Evolutionary conservation across 2,888 invertebrate genomes (phyloP), one percentile per base, ranked within the genome.

Genomic region (Sarcophaga variegata): DNA sequence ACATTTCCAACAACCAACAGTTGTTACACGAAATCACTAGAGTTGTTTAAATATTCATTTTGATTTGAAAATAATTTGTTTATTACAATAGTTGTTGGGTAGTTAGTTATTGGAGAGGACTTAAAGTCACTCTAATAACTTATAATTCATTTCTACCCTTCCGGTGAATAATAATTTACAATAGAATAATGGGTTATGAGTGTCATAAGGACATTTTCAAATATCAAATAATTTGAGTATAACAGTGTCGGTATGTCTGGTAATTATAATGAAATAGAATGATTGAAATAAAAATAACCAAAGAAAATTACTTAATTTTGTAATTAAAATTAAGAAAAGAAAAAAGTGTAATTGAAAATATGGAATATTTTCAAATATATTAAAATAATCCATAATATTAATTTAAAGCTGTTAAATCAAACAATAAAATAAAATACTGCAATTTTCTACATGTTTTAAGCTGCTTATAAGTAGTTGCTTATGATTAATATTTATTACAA

Each of bases 101-200:
- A 63, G 74, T 22, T 64, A 54, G 54, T 54, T 66, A 12, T 14
- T 54, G 37, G 54, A 64, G 66, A 27, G 59, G 12, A 75, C 47
- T 67, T 60, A 37, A 60, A 54, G 25, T 37, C 66, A n/a, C 60
- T 20, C 6, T 62, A 20, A 64, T 70, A 14, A 54, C 12, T 59
- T 64, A 17, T 27, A 54, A 47, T 54, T 77, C 27, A 47, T 80
- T 2, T 59, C 47, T 80, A 72, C 72, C 20, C 47, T 80, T 2
- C 63, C 47, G 80, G 63, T 63, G 71, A 66, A 10, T 63, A 66
- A 6, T 81, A 78, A 72, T 86, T 81, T 81, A 86, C 81, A 81
- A 76, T 76, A 76, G 25, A 75, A 14, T 63, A 54, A 37, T 8
- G 8, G 37, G 37, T 37, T 37, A 37, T 37, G 37, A 37, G 37